Conservation (phyloP, 1,140 invertebrate species). For the Hylaeus volcanicus region DNA sequence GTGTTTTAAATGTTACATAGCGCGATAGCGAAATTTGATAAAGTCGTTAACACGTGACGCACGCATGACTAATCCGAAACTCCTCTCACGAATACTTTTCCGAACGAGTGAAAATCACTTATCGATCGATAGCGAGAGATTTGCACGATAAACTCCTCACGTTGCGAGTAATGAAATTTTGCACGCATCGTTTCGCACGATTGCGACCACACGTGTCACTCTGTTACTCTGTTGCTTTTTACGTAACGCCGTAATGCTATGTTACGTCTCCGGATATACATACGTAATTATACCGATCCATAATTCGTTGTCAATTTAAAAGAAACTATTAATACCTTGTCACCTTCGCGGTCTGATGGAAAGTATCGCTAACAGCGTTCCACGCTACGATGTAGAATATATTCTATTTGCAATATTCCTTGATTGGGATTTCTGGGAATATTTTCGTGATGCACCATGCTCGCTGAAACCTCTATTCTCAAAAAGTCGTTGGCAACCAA, state of each 20-base stretch:
- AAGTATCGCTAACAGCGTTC: background rate
- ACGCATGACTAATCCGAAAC: background rate
- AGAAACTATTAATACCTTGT: background rate
- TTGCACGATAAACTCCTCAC: background rate
- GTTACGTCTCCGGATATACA: background rate
- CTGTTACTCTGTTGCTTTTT: background rate
- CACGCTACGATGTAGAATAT: background rate
- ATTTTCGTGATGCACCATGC: too few species aligned
- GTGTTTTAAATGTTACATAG: too few species aligned
- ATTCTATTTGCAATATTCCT: too few species aligned
- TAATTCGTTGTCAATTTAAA: background rate
- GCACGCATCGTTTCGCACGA: conserved; percentile 32
- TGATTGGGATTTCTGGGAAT: too few species aligned
- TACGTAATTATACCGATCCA: background rate
- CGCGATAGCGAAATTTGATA: background rate
- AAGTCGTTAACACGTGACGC: background rate
- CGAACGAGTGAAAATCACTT: background rate
- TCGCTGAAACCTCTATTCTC: too few species aligned
- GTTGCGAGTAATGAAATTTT: conserved; percentile 36
- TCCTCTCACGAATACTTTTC: background rate
- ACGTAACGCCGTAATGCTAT: background rate
- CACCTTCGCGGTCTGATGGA: background rate
- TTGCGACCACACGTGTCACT: conserved; percentile 14
- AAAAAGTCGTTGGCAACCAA: background rate
- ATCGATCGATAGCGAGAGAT: conserved; percentile 19